Percentiles rank a stretch among this genome's conserved stretches.
Evolutionary conservation across 2,797 vertebrate genomes (phyloP).

Genomic region (Hippocampus kuda): DNA sequence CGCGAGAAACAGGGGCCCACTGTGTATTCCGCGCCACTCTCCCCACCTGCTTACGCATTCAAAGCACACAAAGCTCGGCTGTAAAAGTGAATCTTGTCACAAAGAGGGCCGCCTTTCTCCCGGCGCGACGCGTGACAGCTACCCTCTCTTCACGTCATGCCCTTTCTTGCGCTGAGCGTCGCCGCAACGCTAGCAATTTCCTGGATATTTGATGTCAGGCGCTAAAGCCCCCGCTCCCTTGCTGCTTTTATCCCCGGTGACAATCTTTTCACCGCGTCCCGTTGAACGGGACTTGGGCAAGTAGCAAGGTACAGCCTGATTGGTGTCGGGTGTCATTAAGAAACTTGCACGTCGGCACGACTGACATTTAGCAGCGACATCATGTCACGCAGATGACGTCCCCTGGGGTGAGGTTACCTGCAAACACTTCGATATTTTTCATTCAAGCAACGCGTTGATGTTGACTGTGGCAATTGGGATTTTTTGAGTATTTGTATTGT

Average conservation of each 20-base stretch:
- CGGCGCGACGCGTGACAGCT: constrained; percentile 21
- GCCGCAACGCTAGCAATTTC: constrained; percentile 26
- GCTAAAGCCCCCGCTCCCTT: constrained; percentile 13
- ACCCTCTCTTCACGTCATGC: constrained; percentile 15
- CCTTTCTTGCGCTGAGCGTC: constrained; percentile 11
- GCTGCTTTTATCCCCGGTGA: constrained; percentile 21
- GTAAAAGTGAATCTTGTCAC: constrained; percentile 26
- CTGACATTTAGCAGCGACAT: constrained; percentile 51
- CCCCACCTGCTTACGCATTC: constrained; percentile 22
- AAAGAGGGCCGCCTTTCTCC: constrained; percentile 12
- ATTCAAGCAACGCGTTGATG: constrained; percentile 40
- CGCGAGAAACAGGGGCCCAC: neutral
- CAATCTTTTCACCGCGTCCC: constrained; percentile 2
- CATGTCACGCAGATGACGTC: constrained; percentile 47
- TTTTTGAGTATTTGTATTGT: neutral
- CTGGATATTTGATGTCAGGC: constrained; percentile 28
- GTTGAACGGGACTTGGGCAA: constrained; percentile 34
- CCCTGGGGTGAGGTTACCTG: constrained; percentile 33
- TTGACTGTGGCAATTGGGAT: constrained; percentile 41
- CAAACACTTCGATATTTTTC: constrained; percentile 35
- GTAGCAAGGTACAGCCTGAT: constrained; percentile 18
- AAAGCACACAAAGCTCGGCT: constrained; percentile 21
- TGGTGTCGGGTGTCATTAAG: constrained; percentile 43
- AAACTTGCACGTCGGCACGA: constrained; percentile 22
- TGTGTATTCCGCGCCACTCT: neutral